Evolutionary conservation across 2,888 invertebrate genomes (phyloP), one percentile per base, ranked within the genome.

Genomic region (Drosophila picticornis): DNA sequence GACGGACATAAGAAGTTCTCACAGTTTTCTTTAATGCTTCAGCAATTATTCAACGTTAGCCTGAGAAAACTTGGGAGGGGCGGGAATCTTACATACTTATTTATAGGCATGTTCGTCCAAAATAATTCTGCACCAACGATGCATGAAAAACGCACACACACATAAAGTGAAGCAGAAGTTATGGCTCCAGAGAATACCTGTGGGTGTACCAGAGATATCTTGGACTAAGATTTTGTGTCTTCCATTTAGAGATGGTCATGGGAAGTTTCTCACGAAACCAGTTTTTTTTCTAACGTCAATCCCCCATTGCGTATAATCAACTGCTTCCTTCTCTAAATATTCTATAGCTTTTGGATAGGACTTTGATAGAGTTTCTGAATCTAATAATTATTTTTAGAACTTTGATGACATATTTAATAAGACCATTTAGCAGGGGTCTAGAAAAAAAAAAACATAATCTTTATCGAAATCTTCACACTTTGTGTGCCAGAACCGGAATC

Each of bases 1-100:
- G 86, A 88, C 81, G 81, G 77, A 91, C 86, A 65, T 86, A 84
- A 81, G 77, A 82, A 77, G 80, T 82, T 88, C 81, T 72, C 82
- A 84, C 79, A 76, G 77, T 82, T 80, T 76, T 81, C 81, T 81
- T 84, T 80, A 83, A 77, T 77, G 84, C 84, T 77, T 81, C 81
- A 80, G 75, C 79, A 83, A 80, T 75, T 80, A 71, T 78, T 79
- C 61, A 80, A 80, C 74, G 64, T 73, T 71, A 63, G 60, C 61
- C 69, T 81, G 73, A 63, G 69, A 79, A 69, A 63, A 73, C 67
- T 65, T 46, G 71, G 65, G 69, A 71, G 76, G 76, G 60, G 51
- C 75, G 77, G 51, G 51, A 58, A 52, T 61, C 51, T 51, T 64
- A 75, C 63, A 67, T 60, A 68, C 32, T 27, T 52, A 43, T 34